Percentiles rank a stretch among this genome's conserved stretches.
phyloP scores from a whole-genome alignment of 2,888 invertebrate genomes.

The Drosophila flavopinicola region DNA sequence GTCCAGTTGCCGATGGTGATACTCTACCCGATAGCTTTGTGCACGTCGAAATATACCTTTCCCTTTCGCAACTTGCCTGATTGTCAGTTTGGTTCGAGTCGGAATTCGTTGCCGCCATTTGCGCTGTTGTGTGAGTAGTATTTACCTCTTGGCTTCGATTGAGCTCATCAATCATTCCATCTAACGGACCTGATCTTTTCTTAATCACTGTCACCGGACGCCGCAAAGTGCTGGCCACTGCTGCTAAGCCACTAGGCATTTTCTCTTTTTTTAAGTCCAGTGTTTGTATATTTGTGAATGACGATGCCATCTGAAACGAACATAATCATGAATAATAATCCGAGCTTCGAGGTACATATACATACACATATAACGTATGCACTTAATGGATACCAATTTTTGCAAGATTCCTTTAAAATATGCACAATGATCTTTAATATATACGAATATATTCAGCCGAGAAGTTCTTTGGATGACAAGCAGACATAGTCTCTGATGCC shows the following conservation, averaged over 20 bases:
- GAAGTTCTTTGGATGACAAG: background rate
- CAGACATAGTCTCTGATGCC: background rate
- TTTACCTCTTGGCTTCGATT: slow-evolving; percentile 10
- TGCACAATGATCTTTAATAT: background rate
- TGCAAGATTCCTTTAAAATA: slow-evolving; percentile 1
- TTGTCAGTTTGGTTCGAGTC: slow-evolving; percentile 1
- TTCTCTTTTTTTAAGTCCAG: slow-evolving; percentile 28
- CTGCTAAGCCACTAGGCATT: slow-evolving; percentile 11
- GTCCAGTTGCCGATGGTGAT: slow-evolving; percentile 24
- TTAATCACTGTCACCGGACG: slow-evolving; percentile 62
- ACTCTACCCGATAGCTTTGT: slow-evolving; percentile 4
- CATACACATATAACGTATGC: background rate
- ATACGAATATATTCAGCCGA: background rate
- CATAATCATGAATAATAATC: slow-evolving; percentile 26
- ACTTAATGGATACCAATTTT: background rate
- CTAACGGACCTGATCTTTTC: slow-evolving; percentile 73
- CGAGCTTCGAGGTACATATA: slow-evolving; percentile 1
- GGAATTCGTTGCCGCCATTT: background rate
- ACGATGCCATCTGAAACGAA: slow-evolving; percentile 50
- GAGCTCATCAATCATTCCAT: slow-evolving; percentile 62
- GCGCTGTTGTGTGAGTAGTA: background rate
- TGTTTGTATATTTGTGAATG: slow-evolving; percentile 13
- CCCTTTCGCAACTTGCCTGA: background rate
- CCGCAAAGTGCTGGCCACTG: slow-evolving; percentile 32
- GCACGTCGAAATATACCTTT: background rate